Evolutionary conservation across 2,888 invertebrate species (phyloP).

Genomic region (Clanis bilineata): DNA sequence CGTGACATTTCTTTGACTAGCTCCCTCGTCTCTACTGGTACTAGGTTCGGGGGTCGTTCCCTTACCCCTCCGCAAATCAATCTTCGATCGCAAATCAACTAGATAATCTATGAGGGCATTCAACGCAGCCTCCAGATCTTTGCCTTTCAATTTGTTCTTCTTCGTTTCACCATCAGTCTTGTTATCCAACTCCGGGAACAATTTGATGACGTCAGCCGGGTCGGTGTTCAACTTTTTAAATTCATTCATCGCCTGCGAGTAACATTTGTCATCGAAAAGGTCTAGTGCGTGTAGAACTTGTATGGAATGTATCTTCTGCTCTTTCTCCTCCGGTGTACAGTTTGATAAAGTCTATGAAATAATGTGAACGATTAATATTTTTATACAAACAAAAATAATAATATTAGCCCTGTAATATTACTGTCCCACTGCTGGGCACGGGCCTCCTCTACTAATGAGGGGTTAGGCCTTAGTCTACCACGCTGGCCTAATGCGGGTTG

Average conservation of each 20-base stretch:
- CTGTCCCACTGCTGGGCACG: too few relatives aligned
- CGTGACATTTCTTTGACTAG: constrained; percentile 54
- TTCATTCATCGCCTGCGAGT: constrained; percentile 94
- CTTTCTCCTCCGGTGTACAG: constrained; percentile 90
- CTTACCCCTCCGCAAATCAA: constrained; percentile 51
- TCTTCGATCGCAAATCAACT: constrained; percentile 86
- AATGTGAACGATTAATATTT: not conserved
- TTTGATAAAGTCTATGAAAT: constrained; percentile 88
- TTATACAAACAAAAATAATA: not conserved
- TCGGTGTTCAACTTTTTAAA: constrained; percentile 95
- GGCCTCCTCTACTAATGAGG: too few relatives aligned
- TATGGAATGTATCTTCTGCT: constrained; percentile 91
- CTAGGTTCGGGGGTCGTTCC: constrained; percentile 44
- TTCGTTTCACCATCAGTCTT: constrained; percentile 45
- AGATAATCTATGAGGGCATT: constrained; percentile 95
- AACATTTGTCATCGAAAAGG: constrained; percentile 93
- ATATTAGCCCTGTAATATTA: too few relatives aligned
- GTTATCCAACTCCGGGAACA: constrained; percentile 94
- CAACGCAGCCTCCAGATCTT: constrained; percentile 93
- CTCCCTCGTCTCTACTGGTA: constrained; percentile 33
- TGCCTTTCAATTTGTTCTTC: constrained; percentile 85
- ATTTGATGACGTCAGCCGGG: constrained; percentile 96
- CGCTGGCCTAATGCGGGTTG: too few relatives aligned
- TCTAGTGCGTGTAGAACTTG: constrained; percentile 95
- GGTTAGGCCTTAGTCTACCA: too few relatives aligned